Conservation (phyloP, 2,113 vertebrate genomes). For the Solea solea region DNA sequence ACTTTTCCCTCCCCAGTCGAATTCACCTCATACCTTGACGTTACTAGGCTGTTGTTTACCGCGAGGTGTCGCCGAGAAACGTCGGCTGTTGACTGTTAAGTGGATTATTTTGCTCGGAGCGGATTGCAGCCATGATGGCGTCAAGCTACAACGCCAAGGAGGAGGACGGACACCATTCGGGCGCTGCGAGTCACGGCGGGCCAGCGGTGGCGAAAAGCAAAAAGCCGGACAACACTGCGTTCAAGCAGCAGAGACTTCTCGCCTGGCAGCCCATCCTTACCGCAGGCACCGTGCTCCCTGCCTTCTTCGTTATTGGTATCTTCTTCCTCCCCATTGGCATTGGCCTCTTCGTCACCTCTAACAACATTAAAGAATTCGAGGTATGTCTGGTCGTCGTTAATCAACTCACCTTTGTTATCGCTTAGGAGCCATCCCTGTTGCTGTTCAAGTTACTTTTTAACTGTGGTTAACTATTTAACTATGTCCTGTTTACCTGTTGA, state of each 20-base stretch:
- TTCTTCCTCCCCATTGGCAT: slow-evolving; percentile 98
- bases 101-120: slow-evolving; percentile 50
- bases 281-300: slow-evolving; percentile 92
- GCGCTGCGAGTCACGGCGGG: slow-evolving; percentile 66
- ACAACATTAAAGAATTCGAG: slow-evolving; percentile 96
- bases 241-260: slow-evolving; percentile 95
- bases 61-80: slow-evolving; percentile 1
- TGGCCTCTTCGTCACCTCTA: slow-evolving; percentile 95
- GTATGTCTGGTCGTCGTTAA: slow-evolving; percentile 66
- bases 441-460: not conserved
- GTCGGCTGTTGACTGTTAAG: slow-evolving; percentile 3
- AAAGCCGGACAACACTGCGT: slow-evolving; percentile 95
- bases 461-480: not conserved
- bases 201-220: slow-evolving; percentile 82
- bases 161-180: slow-evolving; percentile 82
- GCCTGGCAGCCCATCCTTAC: slow-evolving; percentile 98
- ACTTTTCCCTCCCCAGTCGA: not conserved
- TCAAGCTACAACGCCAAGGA: slow-evolving; percentile 93
- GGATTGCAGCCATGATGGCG: slow-evolving; percentile 83
- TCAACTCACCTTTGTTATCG: not conserved
- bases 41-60: not conserved
- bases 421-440: not conserved
- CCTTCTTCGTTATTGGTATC: slow-evolving; percentile 95
- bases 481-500: too few species aligned
- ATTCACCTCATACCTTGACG: rapidly evolving